A percentile compares a stretch with the other conserved stretches of the same genome.
Conservation (phyloP, 2,888 invertebrate genomes). For the Amblyteles armatorius region DNA sequence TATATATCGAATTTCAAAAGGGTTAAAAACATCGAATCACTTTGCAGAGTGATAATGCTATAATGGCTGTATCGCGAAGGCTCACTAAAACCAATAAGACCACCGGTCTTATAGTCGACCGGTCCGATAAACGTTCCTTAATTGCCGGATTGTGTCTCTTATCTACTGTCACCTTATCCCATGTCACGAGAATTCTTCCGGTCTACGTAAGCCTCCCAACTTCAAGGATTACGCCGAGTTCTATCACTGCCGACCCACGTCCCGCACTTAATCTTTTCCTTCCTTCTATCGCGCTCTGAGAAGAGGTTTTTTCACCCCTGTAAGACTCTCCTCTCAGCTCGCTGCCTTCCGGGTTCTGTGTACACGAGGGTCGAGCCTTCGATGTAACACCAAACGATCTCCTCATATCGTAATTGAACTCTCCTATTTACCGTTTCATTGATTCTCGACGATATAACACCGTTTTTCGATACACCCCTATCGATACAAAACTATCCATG, state of each 20-base stretch:
- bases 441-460: conserved; percentile 34
- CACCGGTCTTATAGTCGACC: conserved; percentile 27
- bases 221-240: conserved; percentile 81
- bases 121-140: conserved; percentile 80
- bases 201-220: conserved; percentile 64
- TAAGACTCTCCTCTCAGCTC: conserved; percentile 7
- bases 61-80: background rate
- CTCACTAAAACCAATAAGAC: conserved; percentile 33
- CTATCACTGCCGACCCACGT: conserved; percentile 82
- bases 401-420: conserved; percentile 58
- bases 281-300: conserved; percentile 51
- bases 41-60: background rate
- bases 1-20: background rate
- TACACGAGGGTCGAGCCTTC: conserved; percentile 33
- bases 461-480: background rate
- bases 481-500: background rate
- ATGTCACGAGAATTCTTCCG: conserved; percentile 54
- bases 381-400: conserved; percentile 59
- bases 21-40: background rate
- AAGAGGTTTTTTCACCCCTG: conserved; percentile 46
- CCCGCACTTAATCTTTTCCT: conserved; percentile 80
- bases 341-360: conserved; percentile 19
- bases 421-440: conserved; percentile 46
- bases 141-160: conserved; percentile 80
- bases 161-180: conserved; percentile 83